A percentile compares a stretch with the other conserved stretches of the same genome.
phyloP scores from a whole-genome alignment of 2,797 vertebrate genomes.

The Argyrosomus regius region DNA sequence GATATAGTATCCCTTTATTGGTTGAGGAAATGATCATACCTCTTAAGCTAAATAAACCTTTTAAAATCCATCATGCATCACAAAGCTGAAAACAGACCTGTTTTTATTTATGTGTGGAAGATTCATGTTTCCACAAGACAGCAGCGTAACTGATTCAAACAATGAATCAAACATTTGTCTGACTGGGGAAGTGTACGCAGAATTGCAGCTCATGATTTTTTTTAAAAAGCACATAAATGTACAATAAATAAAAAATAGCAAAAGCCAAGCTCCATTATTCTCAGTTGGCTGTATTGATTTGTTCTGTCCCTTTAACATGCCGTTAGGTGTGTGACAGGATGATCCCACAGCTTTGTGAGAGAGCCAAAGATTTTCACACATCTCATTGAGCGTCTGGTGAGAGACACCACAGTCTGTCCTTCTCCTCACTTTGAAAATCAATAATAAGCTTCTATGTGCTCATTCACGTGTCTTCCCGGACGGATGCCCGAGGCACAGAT shows the following conservation, averaged over 20 bases:
- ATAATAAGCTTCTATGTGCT: constrained; percentile 73
- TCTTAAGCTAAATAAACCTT: not conserved
- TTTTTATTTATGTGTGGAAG: not conserved
- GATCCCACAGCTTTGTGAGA: constrained; percentile 64
- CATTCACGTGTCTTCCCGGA: constrained; percentile 61
- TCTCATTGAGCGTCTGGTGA: constrained; percentile 72
- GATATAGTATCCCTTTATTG: not conserved
- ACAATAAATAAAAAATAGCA: constrained; percentile 8
- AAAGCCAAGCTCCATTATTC: constrained; percentile 36
- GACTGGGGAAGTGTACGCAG: not conserved
- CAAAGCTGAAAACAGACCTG: not conserved
- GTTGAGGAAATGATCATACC: not conserved
- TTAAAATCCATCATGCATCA: not conserved
- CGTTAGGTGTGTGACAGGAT: constrained; percentile 69
- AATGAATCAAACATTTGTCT: constrained; percentile 1
- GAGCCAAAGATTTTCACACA: constrained; percentile 80
- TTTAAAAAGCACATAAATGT: not conserved
- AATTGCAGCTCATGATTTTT: not conserved
- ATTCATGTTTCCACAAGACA: not conserved
- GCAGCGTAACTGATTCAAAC: not conserved
- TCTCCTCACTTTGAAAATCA: constrained; percentile 81
- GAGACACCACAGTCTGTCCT: constrained; percentile 65
- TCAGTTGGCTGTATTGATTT: constrained; percentile 67
- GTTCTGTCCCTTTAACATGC: constrained; percentile 56
- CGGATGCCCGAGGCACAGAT: constrained; percentile 69